Base-by-base conservation (phyloP, 2,888 invertebrate species). In the Xylocampa areola region DNA sequence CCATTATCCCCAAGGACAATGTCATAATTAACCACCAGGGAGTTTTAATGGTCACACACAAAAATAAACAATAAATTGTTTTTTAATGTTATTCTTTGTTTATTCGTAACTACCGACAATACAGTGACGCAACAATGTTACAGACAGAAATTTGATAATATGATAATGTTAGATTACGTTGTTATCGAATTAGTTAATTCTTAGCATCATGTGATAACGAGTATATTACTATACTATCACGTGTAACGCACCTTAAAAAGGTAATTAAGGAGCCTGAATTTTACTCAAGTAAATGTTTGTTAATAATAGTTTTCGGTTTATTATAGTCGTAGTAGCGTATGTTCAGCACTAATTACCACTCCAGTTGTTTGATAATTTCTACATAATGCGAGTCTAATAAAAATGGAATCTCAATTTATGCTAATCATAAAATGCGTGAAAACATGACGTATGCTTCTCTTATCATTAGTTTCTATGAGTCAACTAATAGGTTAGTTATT, bases 131-230 rank as follows among this genome's bases (percentile, higher is more conserved):
- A 11, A 2, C 19, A n/a, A 29, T 23, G 19, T n/a, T 4, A 23
- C 8, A n/a, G 7, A n/a, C 25, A 13, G 7, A n/a, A 25, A 13
- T 13, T 14, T 8, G 19, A 32, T 17, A 41, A 27, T 21, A 37
- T 32, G 16, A 16, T 27, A 30, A 25, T 25, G 17, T 43, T 25
- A 4, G 4, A 41, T 60, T 52, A 43, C 2, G 11, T 11, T 52
- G 3, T 33, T 60, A 60, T 60, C 53, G 14, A 50, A 16, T 50
- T 4, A 17, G 10, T 37, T 32, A 32, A 30, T 51, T 13, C 19
- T 23, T 60, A 13, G 19, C 32, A 30, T 61, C 32, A 32, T 21
- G 21, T 23, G 4, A 11, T 40, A n/a, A 30, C 4, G 14, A 11
- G 13, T 35, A 6, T 10, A 6, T 10, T 10, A 16, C 2, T 23